Evolutionary conservation across 2,888 invertebrate genomes (phyloP), one percentile per base, ranked within the genome.

Genomic region (Drosophila anomelani): DNA sequence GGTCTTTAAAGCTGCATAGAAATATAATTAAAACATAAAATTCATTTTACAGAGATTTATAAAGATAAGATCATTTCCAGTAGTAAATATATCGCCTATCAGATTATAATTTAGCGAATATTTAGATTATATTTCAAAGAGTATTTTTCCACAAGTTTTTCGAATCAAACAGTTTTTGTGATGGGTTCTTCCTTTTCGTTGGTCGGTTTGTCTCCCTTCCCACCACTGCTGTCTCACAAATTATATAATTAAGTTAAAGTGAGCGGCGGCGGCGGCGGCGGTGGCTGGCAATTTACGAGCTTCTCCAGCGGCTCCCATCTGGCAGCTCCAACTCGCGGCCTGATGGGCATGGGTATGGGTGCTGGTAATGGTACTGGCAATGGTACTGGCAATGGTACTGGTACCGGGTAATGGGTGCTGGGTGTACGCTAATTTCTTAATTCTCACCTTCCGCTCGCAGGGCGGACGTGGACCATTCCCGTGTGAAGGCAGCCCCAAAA

Each of bases 381-480:
- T 32, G 36, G 20, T 55, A 23, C 23, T 58, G 59, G 53, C 41
- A 38, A 43, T 20, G 34, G 38, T 29, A 41, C 23, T 43, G 20
- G 44, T 23, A 41, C 26, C 38, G 32, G 61, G 58, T 57, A 32
- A 54, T 17, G 44, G 20, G 29, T 46, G 17, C 36, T 43, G 32
- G 46, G 58, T 71, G 69, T 32, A 69, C 75, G 78, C 78, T 90
- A 90, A 90, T 90, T 90, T 90, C 90, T 90, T 90, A 90, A 90
- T 90, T 90, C 90, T 80, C 84, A 90, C 90, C 90, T 90, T 90
- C 90, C 90, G 90, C 84, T 90, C 73, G 74, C 79, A 71, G 58
- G 68, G 78, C 76, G 60, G 67, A 76, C 77, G 63, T 67, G 60
- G 68, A 56, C 72, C 68, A 69, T 71, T 74, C 77, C 58, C 77